Evolutionary conservation across 2,113 vertebrate genomes (phyloP).

Genomic region (Desmodus rotundus): DNA sequence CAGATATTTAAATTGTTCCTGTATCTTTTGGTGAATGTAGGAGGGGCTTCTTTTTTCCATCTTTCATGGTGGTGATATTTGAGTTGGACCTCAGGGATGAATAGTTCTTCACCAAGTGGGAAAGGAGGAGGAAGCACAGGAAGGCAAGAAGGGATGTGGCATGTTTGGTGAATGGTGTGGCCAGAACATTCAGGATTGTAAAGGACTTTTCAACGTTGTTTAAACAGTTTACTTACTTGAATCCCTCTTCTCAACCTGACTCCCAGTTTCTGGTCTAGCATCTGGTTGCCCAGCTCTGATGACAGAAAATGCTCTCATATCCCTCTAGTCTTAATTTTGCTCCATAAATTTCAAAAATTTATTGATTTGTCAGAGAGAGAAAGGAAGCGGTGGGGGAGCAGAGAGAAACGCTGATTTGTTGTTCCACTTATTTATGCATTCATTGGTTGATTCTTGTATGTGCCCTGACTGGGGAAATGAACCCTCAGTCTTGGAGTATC

Average conservation of each 20-base stretch:
- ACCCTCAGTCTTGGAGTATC: too few relatives aligned
- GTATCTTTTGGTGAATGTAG: background rate
- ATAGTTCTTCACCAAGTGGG: background rate
- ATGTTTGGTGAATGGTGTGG: background rate
- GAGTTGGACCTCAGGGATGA: background rate
- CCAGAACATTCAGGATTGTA: background rate
- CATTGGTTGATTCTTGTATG: too few relatives aligned
- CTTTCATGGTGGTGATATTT: background rate
- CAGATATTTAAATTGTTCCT: background rate
- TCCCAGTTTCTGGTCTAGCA: background rate
- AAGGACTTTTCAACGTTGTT: background rate
- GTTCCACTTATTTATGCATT: too few relatives aligned
- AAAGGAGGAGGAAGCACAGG: background rate
- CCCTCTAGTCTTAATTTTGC: background rate
- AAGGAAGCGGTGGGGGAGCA: too few relatives aligned
- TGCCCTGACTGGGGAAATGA: too few relatives aligned
- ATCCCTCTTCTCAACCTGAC: background rate
- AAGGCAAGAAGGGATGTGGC: background rate
- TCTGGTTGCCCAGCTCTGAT: background rate
- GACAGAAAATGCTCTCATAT: background rate
- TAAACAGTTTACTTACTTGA: background rate
- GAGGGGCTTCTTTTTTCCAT: background rate
- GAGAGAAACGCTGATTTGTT: too few relatives aligned
- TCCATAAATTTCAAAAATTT: too few relatives aligned
- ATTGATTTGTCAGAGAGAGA: too few relatives aligned